Base-by-base conservation (phyloP, 2,888 invertebrate species). In the Digitonthophagus gazella region DNA sequence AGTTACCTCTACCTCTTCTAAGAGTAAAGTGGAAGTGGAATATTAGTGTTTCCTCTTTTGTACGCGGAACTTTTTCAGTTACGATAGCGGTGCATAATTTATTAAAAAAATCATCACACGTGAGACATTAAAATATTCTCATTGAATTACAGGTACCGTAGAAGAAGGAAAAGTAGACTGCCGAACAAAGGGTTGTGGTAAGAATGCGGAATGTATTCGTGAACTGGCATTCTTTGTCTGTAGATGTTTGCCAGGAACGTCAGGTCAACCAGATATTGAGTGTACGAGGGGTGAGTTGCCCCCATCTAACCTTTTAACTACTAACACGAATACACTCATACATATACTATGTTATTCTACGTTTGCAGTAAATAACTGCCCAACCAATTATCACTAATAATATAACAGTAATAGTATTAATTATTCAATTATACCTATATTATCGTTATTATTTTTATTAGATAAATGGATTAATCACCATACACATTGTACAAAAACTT, bases 161-260 rank as follows among this genome's bases (percentile, higher is more conserved):
- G 72, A 72, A 64, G 69, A 69, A 69, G 86, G 86, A 74, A 83
- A 87, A 54, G 86, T 90, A 63, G 95, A 95, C 80, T 95, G 96
- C 82, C 88, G 95, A 76, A 92, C 92, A 1, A 88, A 89, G 71
- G 95, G 95, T 73, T 96, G 96, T 84, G 91, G 92, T 74, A 88
- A 89, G 77, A 93, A 93, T 73, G 93, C 93, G n/a, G 91, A 93
- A 82, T 96, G 95, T 84, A 89, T 95, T 74, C 89, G 93, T 75
- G 92, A 93, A 82, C 91, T 93, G 73, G 91, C 91, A 71, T 90
- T 91, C 78, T 96, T 93, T 85, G 90, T 92, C 54, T 94, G 93
- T 84, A 87, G 90, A 79, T 93, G 93, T 83, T 88, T 90, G 74
- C 89, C 90, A 67, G 92, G 92, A 74, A 91, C 89, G 66, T 88